These are phyloP conservation scores for Osmerus mordax DNA, from an alignment of 2,113 vertebrate genomes.

Conservation along the genomic window DNA sequence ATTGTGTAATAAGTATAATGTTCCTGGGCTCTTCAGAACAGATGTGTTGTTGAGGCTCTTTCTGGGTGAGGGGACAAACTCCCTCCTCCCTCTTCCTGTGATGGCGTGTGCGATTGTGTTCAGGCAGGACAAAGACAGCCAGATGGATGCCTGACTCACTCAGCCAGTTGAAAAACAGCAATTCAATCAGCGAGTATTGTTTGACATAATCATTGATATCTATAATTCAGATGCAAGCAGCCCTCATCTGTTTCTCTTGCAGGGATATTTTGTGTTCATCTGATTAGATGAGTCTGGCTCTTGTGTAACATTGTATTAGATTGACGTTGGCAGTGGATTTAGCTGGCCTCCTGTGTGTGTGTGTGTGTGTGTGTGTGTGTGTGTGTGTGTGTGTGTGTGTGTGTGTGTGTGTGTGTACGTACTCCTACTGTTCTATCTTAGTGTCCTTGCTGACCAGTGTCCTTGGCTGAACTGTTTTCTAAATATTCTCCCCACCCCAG, in stretches of 20 bases:
- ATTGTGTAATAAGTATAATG: not conserved
- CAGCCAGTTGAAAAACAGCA: not conserved
- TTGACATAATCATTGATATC: not conserved
- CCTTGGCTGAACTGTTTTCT: not conserved
- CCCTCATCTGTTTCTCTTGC: not conserved
- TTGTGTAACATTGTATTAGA: no score
- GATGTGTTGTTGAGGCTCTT: not conserved
- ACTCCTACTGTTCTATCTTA: not conserved
- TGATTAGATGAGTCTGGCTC: no score
- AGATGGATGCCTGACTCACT: not conserved
- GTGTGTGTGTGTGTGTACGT: not conserved
- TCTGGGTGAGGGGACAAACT: not conserved
- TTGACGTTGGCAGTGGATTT: no score
- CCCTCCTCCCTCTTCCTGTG: not conserved
- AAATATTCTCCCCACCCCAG: conserved; percentile 53
- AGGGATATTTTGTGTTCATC: not conserved
- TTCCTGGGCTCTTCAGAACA: not conserved
- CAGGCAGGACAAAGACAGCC: not conserved
- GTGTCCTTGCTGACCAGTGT: not conserved
- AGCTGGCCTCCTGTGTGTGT: no score
- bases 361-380: not conserved
- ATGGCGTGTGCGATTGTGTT: not conserved
- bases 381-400: not conserved
- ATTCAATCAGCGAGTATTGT: conserved; percentile 2
- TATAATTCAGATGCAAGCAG: not conserved